Conservation (phyloP, 2,797 vertebrate species). For the Tiaroga cobitis region DNA sequence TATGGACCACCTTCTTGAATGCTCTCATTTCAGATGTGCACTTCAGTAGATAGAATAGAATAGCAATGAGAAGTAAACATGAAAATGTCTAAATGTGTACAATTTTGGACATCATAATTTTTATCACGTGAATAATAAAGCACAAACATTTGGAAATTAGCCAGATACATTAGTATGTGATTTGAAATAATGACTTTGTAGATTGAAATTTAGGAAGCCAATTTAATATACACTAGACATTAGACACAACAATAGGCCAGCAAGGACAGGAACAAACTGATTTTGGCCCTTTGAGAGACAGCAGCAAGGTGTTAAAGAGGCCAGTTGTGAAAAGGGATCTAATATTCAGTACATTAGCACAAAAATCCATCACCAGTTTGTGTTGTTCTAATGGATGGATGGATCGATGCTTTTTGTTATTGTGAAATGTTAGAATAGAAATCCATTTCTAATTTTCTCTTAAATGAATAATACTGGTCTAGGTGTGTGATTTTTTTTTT, state of each 20-base stretch:
- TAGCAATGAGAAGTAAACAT: not conserved
- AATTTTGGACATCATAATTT: not conserved
- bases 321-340: not conserved
- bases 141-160: not conserved
- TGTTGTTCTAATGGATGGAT: slow-evolving; percentile 47
- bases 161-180: not conserved
- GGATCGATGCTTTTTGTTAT: slow-evolving; percentile 37
- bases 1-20: not conserved
- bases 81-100: not conserved
- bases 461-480: slow-evolving; percentile 10
- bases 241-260: not conserved
- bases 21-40: not conserved
- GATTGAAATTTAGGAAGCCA: not conserved
- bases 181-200: not conserved
- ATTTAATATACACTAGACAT: not conserved
- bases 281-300: slow-evolving; percentile 25
- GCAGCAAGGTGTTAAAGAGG: slow-evolving; percentile 21
- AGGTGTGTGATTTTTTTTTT: slow-evolving; percentile 27
- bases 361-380: slow-evolving; percentile 38
- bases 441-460: slow-evolving; percentile 45
- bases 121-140: not conserved
- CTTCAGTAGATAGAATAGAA: not conserved
- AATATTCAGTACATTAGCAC: slow-evolving; percentile 42
- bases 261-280: slow-evolving; percentile 8
- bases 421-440: slow-evolving; percentile 37